A percentile compares a stretch with the other conserved stretches of the same genome.
Evolutionary conservation across 2,797 vertebrate genomes (phyloP).

Genomic region (Falco cherrug): DNA sequence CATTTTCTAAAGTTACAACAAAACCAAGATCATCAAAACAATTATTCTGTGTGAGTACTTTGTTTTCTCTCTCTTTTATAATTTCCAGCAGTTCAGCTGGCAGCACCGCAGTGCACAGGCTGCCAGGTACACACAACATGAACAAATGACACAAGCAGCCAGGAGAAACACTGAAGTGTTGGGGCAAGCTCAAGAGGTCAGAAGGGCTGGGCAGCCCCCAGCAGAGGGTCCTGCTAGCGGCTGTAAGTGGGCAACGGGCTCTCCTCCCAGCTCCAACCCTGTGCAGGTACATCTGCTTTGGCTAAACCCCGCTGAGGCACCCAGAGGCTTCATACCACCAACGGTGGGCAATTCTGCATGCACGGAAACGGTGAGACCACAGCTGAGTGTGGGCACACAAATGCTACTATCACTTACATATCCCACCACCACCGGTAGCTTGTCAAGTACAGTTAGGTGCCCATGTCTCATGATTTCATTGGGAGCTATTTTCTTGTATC

Average conservation of each 20-base stretch:
- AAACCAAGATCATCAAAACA: neutral
- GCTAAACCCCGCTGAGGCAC: neutral
- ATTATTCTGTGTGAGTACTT: neutral
- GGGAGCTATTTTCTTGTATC: neutral
- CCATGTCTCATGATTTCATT: fast-evolving
- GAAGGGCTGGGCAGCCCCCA: neutral
- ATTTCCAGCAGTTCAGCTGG: neutral
- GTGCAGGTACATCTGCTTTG: neutral
- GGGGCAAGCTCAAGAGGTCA: neutral
- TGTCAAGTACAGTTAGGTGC: neutral
- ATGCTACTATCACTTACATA: too few species aligned
- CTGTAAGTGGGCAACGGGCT: fast-evolving
- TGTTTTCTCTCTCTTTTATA: neutral
- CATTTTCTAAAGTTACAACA: neutral
- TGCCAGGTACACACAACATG: neutral
- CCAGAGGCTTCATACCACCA: neutral
- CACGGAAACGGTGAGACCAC: neutral
- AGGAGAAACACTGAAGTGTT: neutral
- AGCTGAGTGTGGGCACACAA: neutral
- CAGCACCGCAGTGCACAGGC: fast-evolving
- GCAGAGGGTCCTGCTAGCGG: neutral
- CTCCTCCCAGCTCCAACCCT: neutral
- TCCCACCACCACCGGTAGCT: neutral
- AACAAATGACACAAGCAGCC: fast-evolving
- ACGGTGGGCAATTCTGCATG: neutral